A percentile compares a stretch with the other conserved stretches of the same genome.
These are phyloP conservation scores for Odobenus rosmarus DNA, from an alignment of 2,113 vertebrate species.

Conservation along the genomic window DNA sequence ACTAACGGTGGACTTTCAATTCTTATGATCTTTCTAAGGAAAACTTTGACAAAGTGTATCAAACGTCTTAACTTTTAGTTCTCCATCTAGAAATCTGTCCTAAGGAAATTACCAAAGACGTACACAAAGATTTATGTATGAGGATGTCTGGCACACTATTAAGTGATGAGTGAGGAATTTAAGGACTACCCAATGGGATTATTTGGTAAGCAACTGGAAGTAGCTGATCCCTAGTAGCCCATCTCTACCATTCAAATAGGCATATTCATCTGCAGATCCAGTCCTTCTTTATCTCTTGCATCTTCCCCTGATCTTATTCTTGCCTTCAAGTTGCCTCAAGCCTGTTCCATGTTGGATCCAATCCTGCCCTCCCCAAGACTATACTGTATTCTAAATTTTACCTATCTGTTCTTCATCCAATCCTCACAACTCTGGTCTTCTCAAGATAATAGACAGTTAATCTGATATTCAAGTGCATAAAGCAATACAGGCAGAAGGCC, in stretches of 20 bases:
- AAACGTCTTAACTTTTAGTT: background rate
- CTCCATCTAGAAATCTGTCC: background rate
- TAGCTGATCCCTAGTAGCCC: background rate
- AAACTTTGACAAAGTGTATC: background rate
- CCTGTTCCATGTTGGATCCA: background rate
- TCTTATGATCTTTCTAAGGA: background rate
- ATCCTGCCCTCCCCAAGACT: background rate
- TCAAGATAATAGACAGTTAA: background rate
- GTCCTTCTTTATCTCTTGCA: background rate
- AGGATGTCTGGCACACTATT: background rate
- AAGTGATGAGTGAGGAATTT: background rate
- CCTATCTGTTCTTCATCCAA: background rate
- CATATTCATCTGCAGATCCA: background rate
- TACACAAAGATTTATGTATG: background rate
- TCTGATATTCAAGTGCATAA: background rate
- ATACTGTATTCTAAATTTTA: background rate
- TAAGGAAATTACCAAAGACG: background rate
- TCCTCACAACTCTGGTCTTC: background rate
- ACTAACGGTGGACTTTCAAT: background rate
- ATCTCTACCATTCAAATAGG: background rate
- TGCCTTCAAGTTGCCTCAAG: background rate
- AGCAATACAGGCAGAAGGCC: background rate
- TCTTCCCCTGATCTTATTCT: background rate
- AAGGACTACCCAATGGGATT: background rate
- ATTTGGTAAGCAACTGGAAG: background rate